phyloP scores from a whole-genome alignment of 1,140 invertebrate species.

The Pseudomyrmex cubaensis region DNA sequence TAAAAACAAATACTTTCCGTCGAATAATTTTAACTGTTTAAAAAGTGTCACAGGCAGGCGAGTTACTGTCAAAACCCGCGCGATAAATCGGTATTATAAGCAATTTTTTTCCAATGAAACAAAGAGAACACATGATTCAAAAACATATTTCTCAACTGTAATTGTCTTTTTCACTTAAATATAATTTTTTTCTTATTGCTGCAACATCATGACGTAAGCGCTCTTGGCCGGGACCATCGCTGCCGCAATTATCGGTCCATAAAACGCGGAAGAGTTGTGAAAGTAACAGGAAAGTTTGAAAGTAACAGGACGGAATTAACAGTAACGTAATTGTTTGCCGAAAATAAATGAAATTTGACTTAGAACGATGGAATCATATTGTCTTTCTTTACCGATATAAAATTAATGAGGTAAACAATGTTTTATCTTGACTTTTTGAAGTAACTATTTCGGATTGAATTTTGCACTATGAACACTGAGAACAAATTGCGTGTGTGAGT shows the following conservation, averaged over 20 bases:
- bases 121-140: neutral
- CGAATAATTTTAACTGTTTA: too few relatives aligned
- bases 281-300: neutral
- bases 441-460: too few relatives aligned
- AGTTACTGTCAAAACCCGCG: too few relatives aligned
- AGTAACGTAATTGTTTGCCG: neutral
- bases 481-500: too few relatives aligned
- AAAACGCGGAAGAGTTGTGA: neutral
- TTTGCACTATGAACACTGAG: too few relatives aligned
- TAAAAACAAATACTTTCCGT: too few relatives aligned
- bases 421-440: too few relatives aligned
- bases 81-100: too few relatives aligned
- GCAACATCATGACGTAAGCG: neutral
- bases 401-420: neutral
- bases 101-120: too few relatives aligned
- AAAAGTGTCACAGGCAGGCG: too few relatives aligned
- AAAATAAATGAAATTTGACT: neutral
- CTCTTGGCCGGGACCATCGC: neutral
- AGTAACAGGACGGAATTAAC: neutral
- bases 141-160: neutral
- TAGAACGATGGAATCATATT: neutral
- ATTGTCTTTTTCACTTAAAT: neutral
- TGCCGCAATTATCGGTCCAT: neutral
- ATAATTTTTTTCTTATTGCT: slow-evolving; percentile 5
- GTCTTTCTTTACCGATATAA: neutral